Evolutionary conservation across 2,888 invertebrate genomes (phyloP).

Genomic region (Polyommatus iphigenia): DNA sequence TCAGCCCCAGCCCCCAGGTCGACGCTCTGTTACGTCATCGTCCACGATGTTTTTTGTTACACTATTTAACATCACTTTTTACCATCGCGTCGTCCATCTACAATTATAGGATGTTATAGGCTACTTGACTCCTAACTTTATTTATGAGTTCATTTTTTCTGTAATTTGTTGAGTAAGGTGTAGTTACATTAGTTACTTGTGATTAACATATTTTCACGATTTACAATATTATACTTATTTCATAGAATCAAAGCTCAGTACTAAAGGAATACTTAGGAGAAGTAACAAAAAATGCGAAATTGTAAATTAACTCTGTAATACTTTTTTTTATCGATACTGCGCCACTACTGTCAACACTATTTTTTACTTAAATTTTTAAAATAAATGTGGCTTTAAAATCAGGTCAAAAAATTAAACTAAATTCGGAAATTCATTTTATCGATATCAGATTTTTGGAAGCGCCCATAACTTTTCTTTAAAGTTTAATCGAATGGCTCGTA

Average conservation of each 20-base stretch:
- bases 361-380: background rate
- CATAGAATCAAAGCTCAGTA: background rate
- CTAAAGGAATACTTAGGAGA: background rate
- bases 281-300: background rate
- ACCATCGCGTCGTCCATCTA: too few species aligned
- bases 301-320: background rate
- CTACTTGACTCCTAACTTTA: background rate
- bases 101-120: background rate
- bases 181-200: background rate
- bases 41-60: constrained; percentile 35
- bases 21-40: constrained; percentile 67
- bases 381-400: background rate
- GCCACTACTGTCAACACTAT: too few species aligned
- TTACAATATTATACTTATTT: background rate
- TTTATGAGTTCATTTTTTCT: background rate
- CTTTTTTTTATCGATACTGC: too few species aligned
- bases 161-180: background rate
- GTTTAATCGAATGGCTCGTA: background rate
- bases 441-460: background rate
- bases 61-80: constrained; percentile 29
- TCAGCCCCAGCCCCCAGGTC: constrained; percentile 55
- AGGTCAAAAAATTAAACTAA: background rate
- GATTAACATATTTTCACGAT: background rate
- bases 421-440: background rate
- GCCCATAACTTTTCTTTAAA: background rate